These are phyloP conservation scores for Tenebrio molitor DNA, from an alignment of 1,140 invertebrate genomes.

Conservation along the genomic window DNA sequence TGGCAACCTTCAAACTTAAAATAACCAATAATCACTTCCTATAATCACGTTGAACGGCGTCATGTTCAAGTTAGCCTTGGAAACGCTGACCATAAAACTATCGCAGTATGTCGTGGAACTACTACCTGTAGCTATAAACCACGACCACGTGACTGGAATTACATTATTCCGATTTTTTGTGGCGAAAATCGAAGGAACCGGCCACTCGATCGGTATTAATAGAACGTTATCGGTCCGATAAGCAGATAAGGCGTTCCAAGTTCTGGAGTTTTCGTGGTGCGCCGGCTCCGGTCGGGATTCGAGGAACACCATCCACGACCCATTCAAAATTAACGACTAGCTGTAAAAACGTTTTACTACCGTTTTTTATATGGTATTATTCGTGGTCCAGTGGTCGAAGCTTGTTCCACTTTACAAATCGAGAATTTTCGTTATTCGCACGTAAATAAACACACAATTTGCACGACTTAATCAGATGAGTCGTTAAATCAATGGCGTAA, in stretches of 20 bases:
- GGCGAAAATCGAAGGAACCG: neutral
- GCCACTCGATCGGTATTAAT: neutral
- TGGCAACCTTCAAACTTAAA: conserved; percentile 61
- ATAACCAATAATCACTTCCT: conserved; percentile 64
- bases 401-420: neutral
- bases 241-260: neutral
- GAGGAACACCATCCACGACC: neutral
- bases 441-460: neutral
- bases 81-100: conserved; percentile 60
- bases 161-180: conserved; percentile 1
- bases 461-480: too few relatives aligned
- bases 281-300: neutral
- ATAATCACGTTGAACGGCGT: conserved; percentile 62
- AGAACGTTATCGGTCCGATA: neutral
- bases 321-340: conserved; percentile 21
- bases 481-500: neutral
- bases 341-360: conserved; percentile 19
- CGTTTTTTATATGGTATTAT: neutral
- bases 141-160: conserved; percentile 45
- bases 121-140: conserved; percentile 56
- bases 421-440: neutral
- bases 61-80: conserved; percentile 63
- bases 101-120: conserved; percentile 58
- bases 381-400: neutral
- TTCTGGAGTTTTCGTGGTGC: neutral